A percentile compares a stretch with the other conserved stretches of the same genome.
phyloP scores from a whole-genome alignment of 2,888 invertebrate species.

The Blomia tropicalis region DNA sequence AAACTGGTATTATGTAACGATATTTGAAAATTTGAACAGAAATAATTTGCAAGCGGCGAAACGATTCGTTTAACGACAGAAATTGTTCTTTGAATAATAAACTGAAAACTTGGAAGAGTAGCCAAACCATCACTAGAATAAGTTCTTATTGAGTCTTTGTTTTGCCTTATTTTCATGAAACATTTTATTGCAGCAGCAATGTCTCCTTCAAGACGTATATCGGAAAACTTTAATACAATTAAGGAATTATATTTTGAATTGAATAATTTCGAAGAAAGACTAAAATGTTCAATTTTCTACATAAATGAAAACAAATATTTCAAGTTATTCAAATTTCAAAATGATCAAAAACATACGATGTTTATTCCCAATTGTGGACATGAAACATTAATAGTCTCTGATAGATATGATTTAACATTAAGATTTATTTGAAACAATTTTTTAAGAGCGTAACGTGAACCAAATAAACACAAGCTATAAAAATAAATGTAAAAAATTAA shows the following conservation, averaged over 20 bases:
- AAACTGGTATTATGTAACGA: slow-evolving; percentile 20
- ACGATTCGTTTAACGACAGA: background rate
- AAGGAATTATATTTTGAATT: slow-evolving; percentile 25
- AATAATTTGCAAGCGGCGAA: background rate
- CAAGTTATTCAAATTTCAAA: background rate
- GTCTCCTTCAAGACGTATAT: slow-evolving; percentile 20
- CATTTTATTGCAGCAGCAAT: slow-evolving; percentile 15
- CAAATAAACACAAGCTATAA: background rate
- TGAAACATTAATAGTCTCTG: background rate
- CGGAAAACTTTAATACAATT: slow-evolving; percentile 21
- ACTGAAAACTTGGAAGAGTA: background rate
- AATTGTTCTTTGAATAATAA: background rate
- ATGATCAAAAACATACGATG: slow-evolving; percentile 13
- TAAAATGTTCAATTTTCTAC: slow-evolving; percentile 28
- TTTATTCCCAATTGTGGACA: slow-evolving; percentile 12
- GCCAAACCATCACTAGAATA: no score
- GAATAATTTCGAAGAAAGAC: slow-evolving; percentile 25
- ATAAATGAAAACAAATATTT: background rate
- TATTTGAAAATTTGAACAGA: slow-evolving; percentile 13
- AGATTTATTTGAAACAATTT: background rate
- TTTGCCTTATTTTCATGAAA: background rate
- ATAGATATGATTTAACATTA: background rate
- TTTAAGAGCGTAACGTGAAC: background rate
- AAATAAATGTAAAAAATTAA: background rate
- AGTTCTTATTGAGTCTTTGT: background rate